A percentile compares a stretch with the other conserved stretches of the same genome.
Evolutionary conservation across 37 sponge, comb jelly and placozoan species (phyloP).

Genomic region (Spongia lamella): DNA sequence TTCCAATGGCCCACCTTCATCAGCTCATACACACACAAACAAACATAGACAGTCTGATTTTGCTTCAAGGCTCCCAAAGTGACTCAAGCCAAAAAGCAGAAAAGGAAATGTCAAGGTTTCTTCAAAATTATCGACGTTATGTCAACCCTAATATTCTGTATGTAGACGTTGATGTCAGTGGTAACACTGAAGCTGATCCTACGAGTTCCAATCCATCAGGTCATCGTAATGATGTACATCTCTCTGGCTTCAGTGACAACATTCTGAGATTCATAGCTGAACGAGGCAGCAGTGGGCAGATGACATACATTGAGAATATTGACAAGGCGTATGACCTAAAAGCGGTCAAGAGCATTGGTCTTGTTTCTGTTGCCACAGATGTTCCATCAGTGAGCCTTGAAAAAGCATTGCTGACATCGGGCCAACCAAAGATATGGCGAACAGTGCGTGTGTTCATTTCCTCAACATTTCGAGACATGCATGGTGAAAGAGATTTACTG

Average conservation of each 20-base stretch:
- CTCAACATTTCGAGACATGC: slow-evolving; percentile 97
- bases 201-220: neutral
- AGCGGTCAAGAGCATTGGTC: slow-evolving; percentile 42
- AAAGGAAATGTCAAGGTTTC: slow-evolving; percentile 57
- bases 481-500: slow-evolving; percentile 91
- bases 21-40: slow-evolving; percentile 37
- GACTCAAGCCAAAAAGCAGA: no score
- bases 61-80: slow-evolving; percentile 45
- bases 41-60: slow-evolving; percentile 80
- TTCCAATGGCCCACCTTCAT: slow-evolving; percentile 48
- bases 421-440: slow-evolving; percentile 63
- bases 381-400: slow-evolving; percentile 25
- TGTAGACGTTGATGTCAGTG: slow-evolving; percentile 92
- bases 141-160: slow-evolving; percentile 90
- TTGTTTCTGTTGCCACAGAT: neutral
- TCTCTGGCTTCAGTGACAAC: slow-evolving; percentile 96
- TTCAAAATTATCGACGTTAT: slow-evolving; percentile 83
- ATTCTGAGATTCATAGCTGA: slow-evolving; percentile 95
- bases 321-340: slow-evolving; percentile 86
- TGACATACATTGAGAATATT: slow-evolving; percentile 90
- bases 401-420: slow-evolving; percentile 41
- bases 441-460: slow-evolving; percentile 94
- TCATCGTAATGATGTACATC: slow-evolving; percentile 89
- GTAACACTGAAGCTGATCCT: slow-evolving; percentile 54
- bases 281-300: slow-evolving; percentile 86